Evolutionary conservation across 2,888 invertebrate genomes (phyloP), one percentile per base, ranked within the genome.

Genomic region (Saturnia pavonia): DNA sequence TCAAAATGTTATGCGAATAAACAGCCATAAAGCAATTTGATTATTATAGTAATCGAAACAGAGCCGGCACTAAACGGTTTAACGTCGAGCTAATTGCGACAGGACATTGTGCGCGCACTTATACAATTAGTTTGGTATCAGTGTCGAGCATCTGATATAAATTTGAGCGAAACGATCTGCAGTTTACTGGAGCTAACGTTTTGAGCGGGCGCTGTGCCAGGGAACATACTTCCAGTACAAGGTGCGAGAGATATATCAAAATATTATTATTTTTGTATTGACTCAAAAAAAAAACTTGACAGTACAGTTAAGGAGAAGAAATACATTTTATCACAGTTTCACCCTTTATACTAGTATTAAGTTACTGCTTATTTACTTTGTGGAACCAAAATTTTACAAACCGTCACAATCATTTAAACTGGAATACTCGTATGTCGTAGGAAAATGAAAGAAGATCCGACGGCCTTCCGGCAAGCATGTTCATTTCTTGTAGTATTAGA

Each of bases 41-140:
- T 1, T 19, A 40, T 14, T n/a, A n/a, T n/a, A 16, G 34, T 63
- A 40, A n/a, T n/a, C 34, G 27, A 40, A 19, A 63, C 63, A 40
- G 63, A 40, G 40, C 63, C 7, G 19, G 34, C 34, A 63, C 34
- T 63, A 63, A 63, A 34, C 40, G 63, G 34, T 63, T 63, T 63
- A 19, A 60, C 19, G 63, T 63, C 19, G 63, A 27, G 63, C 34
- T 34, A 63, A 63, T 63, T 34, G 63, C 63, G 40, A 27, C 63
- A 34, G 63, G 57, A 40, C 63, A 63, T 57, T 57, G 12, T 63
- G 63, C 16, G 69, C 69, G 77, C 78, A 80, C 80, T 83, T 79
- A 80, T 77, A 82, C 80, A 83, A 85, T 86, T 82, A 85, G 81
- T 75, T 74, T 73, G 74, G 81, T 82, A 85, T 85, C 82, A 82